Evolutionary conservation across 2,113 vertebrate species (phyloP), one percentile per base, ranked within the genome.

Genomic region (Meles meles): DNA sequence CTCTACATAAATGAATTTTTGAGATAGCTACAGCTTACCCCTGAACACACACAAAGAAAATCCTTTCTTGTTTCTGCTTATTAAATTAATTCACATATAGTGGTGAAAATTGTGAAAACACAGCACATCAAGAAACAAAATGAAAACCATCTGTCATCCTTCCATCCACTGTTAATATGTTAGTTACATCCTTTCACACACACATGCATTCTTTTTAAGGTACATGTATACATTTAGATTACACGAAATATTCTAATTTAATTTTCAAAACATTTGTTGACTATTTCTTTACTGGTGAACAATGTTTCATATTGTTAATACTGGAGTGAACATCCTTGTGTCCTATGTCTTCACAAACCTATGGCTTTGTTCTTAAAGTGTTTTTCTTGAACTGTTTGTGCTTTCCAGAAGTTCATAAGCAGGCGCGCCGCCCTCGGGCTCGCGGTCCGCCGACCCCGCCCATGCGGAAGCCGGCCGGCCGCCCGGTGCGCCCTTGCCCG

Each of bases 61-160:
- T 20, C 21, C 25, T 44, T 71, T 88, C 95, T 84, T 76, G 29
- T 80, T 80, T 94, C 42, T 85, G 15, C 59, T 85, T 74, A 65
- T 85, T 44, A 93, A 83, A 42, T 31, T 65, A 87, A 83, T 34
- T 90, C 5, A 7, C 27, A 74, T 80, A 90, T 63, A 63, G 83
- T 49, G 63, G 57, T 94, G 44, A 85, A 95, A 83, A 79, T 77
- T 59, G 76, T 74, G 37, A 83, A 97, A 86, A 82, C 29, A 83
- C 12, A 14, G 59, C 80, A 83, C 37, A 49, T 29, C 34, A 76
- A 84, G 55, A 31, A 69, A 52, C 47, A 77, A 92, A 95, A 71
- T 42, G 29, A 92, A 95, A 91, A 23, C 34, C 7, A 39, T 2
- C 31, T 77, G 20, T 37, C 67, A 49, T 23, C 29, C 29, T 42